Percentiles rank a stretch among this genome's conserved stretches.
Evolutionary conservation across 2,113 vertebrate genomes (phyloP).

Genomic region (Lycocorax pyrrhopterus): DNA sequence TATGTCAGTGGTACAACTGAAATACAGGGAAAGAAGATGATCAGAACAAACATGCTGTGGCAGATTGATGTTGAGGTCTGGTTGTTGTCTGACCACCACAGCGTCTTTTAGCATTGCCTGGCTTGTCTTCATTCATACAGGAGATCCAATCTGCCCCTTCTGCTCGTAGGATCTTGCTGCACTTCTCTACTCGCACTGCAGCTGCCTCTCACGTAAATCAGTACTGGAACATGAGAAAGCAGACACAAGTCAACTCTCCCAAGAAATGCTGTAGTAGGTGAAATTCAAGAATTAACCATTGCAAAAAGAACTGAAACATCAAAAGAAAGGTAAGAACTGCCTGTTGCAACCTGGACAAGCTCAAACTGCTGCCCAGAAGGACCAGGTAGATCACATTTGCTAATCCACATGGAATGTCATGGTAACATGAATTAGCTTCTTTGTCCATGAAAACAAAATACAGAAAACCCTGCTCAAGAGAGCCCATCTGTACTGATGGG

Average conservation of each 20-base stretch:
- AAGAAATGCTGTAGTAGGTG: neutral
- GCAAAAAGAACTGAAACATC: neutral
- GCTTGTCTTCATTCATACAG: neutral
- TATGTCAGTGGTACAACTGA: rapidly evolving
- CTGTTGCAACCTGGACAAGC: neutral
- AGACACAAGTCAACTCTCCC: neutral
- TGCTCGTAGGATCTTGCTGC: neutral
- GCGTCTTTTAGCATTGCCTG: neutral
- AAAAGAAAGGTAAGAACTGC: neutral
- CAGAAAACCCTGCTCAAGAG: neutral
- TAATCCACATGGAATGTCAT: neutral
- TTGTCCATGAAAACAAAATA: neutral
- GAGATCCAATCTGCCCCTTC: neutral
- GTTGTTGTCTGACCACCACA: neutral
- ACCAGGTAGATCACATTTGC: neutral
- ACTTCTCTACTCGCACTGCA: neutral
- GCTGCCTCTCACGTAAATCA: neutral
- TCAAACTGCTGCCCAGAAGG: neutral
- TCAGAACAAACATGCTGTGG: neutral
- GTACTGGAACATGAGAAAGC: neutral
- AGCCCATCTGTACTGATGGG: neutral
- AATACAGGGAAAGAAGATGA: neutral
- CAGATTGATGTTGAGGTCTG: neutral
- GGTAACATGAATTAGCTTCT: neutral
- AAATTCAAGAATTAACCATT: neutral